These are phyloP conservation scores for Drosophila leonis DNA, from an alignment of 2,888 invertebrate species.

Conservation along the genomic window DNA sequence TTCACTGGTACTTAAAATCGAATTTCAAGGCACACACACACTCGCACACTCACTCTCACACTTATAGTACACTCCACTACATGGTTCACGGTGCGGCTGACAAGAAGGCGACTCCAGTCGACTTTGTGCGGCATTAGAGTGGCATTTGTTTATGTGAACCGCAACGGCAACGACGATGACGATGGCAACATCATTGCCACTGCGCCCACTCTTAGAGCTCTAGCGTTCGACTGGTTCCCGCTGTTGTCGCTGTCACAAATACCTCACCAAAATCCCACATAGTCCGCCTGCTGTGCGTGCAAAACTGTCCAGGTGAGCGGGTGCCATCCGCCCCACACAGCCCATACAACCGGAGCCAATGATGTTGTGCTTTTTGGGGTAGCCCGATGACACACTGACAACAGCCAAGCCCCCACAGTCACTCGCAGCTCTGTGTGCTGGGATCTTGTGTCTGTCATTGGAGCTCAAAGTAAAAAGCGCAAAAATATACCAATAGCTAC, in stretches of 20 bases:
- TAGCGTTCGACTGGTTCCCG: constrained; percentile 10
- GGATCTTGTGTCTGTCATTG: constrained; percentile 9
- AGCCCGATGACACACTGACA: constrained; percentile 57
- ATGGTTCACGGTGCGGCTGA: constrained; percentile 34
- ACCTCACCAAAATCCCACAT: constrained; percentile 67
- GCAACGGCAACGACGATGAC: constrained; percentile 12
- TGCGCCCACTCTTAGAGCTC: constrained; percentile 30
- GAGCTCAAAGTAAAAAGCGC: constrained; percentile 10
- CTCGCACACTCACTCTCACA: background rate
- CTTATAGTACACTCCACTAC: constrained; percentile 2
- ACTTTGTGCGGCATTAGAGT: constrained; percentile 78
- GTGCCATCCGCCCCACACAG: constrained; percentile 11
- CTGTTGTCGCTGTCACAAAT: constrained; percentile 59
- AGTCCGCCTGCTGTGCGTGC: constrained; percentile 71
- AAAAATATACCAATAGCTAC: constrained; percentile 2
- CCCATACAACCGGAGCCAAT: constrained; percentile 36
- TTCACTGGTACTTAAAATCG: constrained; percentile 75
- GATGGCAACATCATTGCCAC: constrained; percentile 42
- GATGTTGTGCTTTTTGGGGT: constrained; percentile 31
- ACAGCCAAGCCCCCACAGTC: constrained; percentile 21
- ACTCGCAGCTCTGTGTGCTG: background rate
- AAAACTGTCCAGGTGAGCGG: constrained; percentile 43
- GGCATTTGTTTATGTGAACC: constrained; percentile 77
- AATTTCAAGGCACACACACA: constrained; percentile 60
- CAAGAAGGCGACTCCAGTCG: constrained; percentile 57